Evolutionary conservation across 2,888 invertebrate species (phyloP), one percentile per base, ranked within the genome.

Genomic region (Latrodectus hesperus): DNA sequence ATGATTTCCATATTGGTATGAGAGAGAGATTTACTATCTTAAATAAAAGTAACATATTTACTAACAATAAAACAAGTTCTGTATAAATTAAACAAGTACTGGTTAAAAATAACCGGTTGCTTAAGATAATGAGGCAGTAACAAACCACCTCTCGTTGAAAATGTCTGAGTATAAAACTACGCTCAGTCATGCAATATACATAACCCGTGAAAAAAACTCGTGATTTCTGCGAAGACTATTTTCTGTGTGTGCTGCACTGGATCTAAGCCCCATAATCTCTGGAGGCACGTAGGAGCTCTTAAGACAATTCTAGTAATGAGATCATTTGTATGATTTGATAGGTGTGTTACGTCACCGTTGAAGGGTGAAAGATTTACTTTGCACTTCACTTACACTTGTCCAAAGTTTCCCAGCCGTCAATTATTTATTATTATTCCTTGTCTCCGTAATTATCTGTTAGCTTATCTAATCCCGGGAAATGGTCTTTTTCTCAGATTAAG

Each of bases 291-390:
- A 60, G 60, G 60, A 60, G n/a, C 60, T 60, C n/a, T 60, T 60
- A 16, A 16, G 38, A 38, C n/a, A 60, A 5, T 12, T 60, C 60
- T 60, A 16, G 60, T 60, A 60, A 60, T 60, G 60, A 60, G 60
- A 60, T n/a, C 60, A 60, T 60, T 60, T 60, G 60, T 60, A 60
- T 60, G 60, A 60, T 60, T 60, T 60, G 60, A 60, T 60, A 16
- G 60, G 60, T 60, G 60, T 60, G 14, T 60, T 60, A 60, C n/a
- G 60, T 60, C 60, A 60, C n/a, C 60, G 60, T 60, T 60, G 60
- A n/a, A 60, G 60, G 60, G n/a, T 60, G 60, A 60, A 60, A 60
- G 60, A 60, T 60, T 60, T 60, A 60, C 60, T 60, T n/a, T 12
- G 60, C 60, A n/a, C 60, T n/a, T 60, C 14, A 38, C 38, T 38